Evolutionary conservation across 2,797 vertebrate species (phyloP).

Genomic region (Anabas testudineus): DNA sequence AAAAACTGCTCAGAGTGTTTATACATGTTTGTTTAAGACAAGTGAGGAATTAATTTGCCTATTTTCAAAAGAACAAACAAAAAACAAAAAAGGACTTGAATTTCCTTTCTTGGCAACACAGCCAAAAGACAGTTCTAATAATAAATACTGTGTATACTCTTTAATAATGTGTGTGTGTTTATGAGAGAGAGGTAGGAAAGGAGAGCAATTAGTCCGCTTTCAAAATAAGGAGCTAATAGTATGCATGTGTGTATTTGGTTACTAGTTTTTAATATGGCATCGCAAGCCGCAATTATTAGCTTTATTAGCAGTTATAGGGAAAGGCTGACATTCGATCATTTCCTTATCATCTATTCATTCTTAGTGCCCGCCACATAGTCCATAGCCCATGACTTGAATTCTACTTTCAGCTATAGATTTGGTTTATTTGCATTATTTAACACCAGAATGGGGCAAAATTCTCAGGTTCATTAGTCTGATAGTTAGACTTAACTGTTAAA

Average conservation of each 20-base stretch:
- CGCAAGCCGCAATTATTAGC: neutral
- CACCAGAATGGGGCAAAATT: neutral
- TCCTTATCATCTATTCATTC: neutral
- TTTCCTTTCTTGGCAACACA: constrained; percentile 12
- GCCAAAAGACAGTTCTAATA: constrained; percentile 38
- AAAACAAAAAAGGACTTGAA: neutral
- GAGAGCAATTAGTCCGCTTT: constrained; percentile 26
- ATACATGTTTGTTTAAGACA: constrained; percentile 24
- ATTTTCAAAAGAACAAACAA: too few relatives aligned
- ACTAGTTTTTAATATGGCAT: neutral
- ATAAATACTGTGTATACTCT: constrained; percentile 14
- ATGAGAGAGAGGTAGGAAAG: constrained; percentile 2
- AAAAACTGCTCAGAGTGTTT: constrained; percentile 23
- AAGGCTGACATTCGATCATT: neutral
- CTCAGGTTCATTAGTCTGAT: neutral
- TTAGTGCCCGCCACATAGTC: too few relatives aligned
- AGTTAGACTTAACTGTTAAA: neutral
- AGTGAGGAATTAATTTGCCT: constrained; percentile 22
- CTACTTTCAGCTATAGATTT: neutral
- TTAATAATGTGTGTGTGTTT: constrained; percentile 11
- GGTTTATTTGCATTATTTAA: neutral
- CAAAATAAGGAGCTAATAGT: constrained; percentile 1
- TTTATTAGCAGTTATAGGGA: neutral
- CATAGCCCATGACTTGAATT: too few relatives aligned
- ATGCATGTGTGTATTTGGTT: neutral